Base-by-base conservation (phyloP, 30 jellyfish, hydroid and myxozoan species). In the Hydractinia symbiolongicarpus region DNA sequence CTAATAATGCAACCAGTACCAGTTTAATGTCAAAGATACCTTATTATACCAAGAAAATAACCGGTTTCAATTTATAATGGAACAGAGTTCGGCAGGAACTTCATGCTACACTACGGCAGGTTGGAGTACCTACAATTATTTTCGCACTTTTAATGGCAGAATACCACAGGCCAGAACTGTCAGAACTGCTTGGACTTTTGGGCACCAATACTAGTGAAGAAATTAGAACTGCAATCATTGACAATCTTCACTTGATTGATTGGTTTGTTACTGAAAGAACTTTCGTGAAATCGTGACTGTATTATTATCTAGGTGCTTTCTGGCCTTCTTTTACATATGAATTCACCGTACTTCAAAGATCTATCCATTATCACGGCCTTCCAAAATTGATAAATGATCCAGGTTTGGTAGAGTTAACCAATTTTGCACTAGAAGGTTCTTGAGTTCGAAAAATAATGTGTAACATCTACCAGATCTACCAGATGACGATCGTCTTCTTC, bases 221-320 rank as follows among this genome's bases (percentile, higher is more conserved):
- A 30, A 1, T 30, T 30, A 30, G 44, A 30, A 30, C 44, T 30
- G 44, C 44, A 30, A 30, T 30, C 44, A 30, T 30, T 30, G 44
- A 30, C 44, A 30, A 30, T 30, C 44, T 30, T 30, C 44, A 30
- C 44, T 30, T 30, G 44, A 30, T 82, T n/a, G 90, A 72, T 58
- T 82, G 50, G 5, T 15, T 71, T 54, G 70, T 82, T 70, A 82
- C 85, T 51, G 85, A 55, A 73, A 72, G 90, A 57, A 81, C 79
- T 50, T 82, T 82, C 66, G 86, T 82, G 64, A 82, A 72, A 60
- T 67, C 54, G 7, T 82, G 90, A 86, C 66, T 82, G 50, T 82
- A 82, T 69, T 54, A 82, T 50, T 54, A 81, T n/a, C 57, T 82
- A 40, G 90, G 90, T 82, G 90, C 90, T 60, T 78, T 40, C 53